Evolutionary conservation across 2,888 invertebrate species (phyloP).

Genomic region (Coleophora deauratella): DNA sequence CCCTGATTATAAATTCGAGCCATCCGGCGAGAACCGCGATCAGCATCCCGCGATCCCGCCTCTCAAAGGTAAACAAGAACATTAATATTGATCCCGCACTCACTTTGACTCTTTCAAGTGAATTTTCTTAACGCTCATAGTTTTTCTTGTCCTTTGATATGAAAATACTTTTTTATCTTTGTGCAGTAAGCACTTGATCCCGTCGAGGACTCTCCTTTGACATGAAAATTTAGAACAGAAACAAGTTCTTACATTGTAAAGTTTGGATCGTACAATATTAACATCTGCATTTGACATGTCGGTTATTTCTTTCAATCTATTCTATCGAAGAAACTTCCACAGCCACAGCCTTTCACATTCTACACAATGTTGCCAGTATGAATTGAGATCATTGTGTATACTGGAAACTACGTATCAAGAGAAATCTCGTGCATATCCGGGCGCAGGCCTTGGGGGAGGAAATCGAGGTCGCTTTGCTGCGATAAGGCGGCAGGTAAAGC

Average conservation of each 20-base stretch:
- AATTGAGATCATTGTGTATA: slow-evolving; percentile 42
- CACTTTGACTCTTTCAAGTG: slow-evolving; percentile 58
- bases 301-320: too few species aligned
- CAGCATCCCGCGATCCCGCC: slow-evolving; percentile 38
- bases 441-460: slow-evolving; percentile 49
- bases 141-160: slow-evolving; percentile 52
- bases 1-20: slow-evolving; percentile 65
- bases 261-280: too few species aligned
- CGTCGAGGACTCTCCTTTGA: slow-evolving; percentile 26
- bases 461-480: slow-evolving; percentile 38
- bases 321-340: slow-evolving; percentile 35
- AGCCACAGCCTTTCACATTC: slow-evolving; percentile 21
- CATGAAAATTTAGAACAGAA: slow-evolving; percentile 24
- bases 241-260: background rate
- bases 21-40: slow-evolving; percentile 47
- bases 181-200: slow-evolving; percentile 15
- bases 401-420: slow-evolving; percentile 47
- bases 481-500: slow-evolving; percentile 43
- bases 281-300: too few species aligned
- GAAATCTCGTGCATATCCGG: slow-evolving; percentile 58
- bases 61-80: slow-evolving; percentile 66
- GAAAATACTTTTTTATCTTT: slow-evolving; percentile 33
- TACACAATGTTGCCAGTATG: slow-evolving; percentile 23
- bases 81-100: slow-evolving; percentile 67
- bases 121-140: slow-evolving; percentile 47